These are phyloP conservation scores for Pedionomus torquatus DNA, from an alignment of 2,113 vertebrate genomes.

Conservation along the genomic window DNA sequence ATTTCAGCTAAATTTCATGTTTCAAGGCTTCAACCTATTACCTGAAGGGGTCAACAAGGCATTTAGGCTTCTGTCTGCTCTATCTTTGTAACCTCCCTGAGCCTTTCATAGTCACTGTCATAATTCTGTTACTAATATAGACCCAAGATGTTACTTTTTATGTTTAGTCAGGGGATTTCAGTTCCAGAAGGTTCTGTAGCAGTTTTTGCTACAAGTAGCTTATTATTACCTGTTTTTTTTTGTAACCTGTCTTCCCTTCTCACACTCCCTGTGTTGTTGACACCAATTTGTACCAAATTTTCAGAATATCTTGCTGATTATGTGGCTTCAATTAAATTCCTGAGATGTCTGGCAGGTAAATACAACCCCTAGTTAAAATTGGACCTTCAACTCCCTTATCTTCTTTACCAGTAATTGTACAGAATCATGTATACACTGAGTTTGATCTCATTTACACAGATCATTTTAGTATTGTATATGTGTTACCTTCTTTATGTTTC, in stretches of 20 bases:
- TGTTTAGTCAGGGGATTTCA: background rate
- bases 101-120: background rate
- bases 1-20: background rate
- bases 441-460: background rate
- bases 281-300: background rate
- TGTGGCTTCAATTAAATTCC: background rate
- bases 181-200: background rate
- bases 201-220: background rate
- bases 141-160: background rate
- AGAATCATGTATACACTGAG: rapidly evolving
- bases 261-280: background rate
- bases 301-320: background rate
- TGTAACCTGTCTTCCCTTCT: background rate
- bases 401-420: background rate
- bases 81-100: background rate
- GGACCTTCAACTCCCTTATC: background rate
- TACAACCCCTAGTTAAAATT: background rate
- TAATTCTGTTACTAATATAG: background rate
- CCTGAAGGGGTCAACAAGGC: constrained; percentile 58
- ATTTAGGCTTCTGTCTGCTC: constrained; percentile 5
- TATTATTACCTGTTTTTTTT: background rate
- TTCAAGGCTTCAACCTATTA: background rate
- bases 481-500: background rate
- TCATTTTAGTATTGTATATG: background rate
- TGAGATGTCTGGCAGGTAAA: background rate